Evolutionary conservation across 1,140 invertebrate species (phyloP).

Genomic region (Trichonephila clavipes): DNA sequence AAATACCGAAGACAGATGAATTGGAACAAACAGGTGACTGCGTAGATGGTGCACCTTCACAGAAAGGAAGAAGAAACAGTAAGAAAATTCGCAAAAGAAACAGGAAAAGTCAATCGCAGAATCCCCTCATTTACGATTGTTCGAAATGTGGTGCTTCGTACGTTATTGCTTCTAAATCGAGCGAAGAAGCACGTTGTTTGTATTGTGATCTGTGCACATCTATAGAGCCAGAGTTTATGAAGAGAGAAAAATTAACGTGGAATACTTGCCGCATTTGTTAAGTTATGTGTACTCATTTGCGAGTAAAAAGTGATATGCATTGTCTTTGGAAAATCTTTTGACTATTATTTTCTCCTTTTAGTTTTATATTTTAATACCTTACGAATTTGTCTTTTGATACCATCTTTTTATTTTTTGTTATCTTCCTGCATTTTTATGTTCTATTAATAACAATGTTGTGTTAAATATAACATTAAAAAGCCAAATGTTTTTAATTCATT

Average conservation of each 20-base stretch:
- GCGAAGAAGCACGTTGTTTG: neutral
- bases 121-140: neutral
- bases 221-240: conserved; percentile 60
- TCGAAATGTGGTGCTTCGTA: conserved; percentile 56
- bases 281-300: neutral
- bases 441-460: too few relatives aligned
- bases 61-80: neutral
- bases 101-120: conserved; percentile 6
- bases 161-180: neutral
- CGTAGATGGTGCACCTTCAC: neutral
- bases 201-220: conserved; percentile 67
- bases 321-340: too few relatives aligned
- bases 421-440: too few relatives aligned
- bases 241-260: conserved; percentile 55
- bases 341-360: too few relatives aligned
- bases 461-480: too few relatives aligned
- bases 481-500: too few relatives aligned
- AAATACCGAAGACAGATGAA: neutral
- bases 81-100: conserved; percentile 5
- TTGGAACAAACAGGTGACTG: neutral
- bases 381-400: too few relatives aligned
- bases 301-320: too few relatives aligned
- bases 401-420: too few relatives aligned
- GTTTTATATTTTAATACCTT: too few relatives aligned
- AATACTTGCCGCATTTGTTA: conserved; percentile 58